A percentile compares a stretch with the other conserved stretches of the same genome.
Conservation (phyloP, 2,797 vertebrate genomes). For the Leptatherina wallacei region DNA sequence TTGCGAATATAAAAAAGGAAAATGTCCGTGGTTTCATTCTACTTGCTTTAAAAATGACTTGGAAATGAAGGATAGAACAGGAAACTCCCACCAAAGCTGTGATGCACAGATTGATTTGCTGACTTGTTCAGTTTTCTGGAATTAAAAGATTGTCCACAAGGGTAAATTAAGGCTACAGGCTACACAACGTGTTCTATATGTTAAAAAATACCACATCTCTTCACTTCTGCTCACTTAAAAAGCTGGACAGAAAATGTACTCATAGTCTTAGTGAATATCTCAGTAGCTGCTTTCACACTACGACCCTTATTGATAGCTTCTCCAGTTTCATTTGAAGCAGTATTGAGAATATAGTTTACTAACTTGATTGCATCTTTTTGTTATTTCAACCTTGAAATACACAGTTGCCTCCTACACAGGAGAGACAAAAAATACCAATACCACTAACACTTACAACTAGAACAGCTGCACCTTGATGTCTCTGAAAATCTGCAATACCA, state of each 20-base stretch:
- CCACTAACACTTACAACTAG: background rate
- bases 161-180: background rate
- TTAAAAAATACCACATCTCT: background rate
- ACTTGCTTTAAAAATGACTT: slow-evolving; percentile 13
- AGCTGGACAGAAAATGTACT: background rate
- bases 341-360: background rate
- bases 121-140: background rate
- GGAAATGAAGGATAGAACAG: slow-evolving; percentile 5
- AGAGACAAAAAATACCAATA: background rate
- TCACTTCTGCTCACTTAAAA: background rate
- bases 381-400: background rate
- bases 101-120: slow-evolving; percentile 1
- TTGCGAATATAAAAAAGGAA: slow-evolving; percentile 12
- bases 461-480: background rate
- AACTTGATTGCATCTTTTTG: background rate
- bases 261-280: background rate
- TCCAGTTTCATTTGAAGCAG: background rate
- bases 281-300: background rate
- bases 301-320: background rate
- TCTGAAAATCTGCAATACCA: background rate
- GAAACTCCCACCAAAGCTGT: slow-evolving; percentile 2
- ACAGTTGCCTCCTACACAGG: background rate
- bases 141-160: background rate
- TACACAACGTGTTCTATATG: background rate
- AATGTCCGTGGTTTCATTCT: background rate